Evolutionary conservation across 2,888 invertebrate species (phyloP), one percentile per base, ranked within the genome.

Genomic region (Perithous albicinctus): DNA sequence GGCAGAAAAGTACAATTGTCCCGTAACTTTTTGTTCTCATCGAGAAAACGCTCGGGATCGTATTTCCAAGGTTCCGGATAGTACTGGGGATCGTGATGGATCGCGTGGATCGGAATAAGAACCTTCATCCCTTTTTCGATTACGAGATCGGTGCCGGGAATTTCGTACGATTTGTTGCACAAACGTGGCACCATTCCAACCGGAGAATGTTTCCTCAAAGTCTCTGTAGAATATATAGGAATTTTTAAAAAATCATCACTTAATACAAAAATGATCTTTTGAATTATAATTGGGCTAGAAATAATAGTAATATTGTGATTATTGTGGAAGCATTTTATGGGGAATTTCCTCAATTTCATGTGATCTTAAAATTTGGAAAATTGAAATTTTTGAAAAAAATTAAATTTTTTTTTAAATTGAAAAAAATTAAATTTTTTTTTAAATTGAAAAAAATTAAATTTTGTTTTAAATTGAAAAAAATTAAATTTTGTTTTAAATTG

Each of bases 41-140:
- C 76, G 20, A 89, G 86, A 90, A 94, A 94, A 82, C 94, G 91
- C 43, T 94, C 93, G 1, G 94, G 94, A 74, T 93, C 91, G 86
- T 94, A 94, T 61, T 89, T 90, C 48, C 92, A 90, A 5, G 94
- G 94, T 10, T 94, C 87, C 0, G 92, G 89, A 83, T 92, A 94
- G 82, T 93, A 91, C 61, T 91, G 88, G 7, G 91, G 90, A 84
- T 94, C 93, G 38, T 91, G 86, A 80, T 94, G 94, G 29, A 94
- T 89, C 5, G 92, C 93, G 15, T 86, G 72, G n/a, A 89, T 86
- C 0, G 93, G 91, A 15, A 94, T 80, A 0, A 91, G 26, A 2
- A 93, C 87, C 1, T 87, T 86, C 7, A 86, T 86, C 0, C 91
- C 93, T 79, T 93, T 93, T 41, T 93, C 87, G 15, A 94, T 80